Conservation (phyloP, 2,888 invertebrate species). For the Troilus luridus region DNA sequence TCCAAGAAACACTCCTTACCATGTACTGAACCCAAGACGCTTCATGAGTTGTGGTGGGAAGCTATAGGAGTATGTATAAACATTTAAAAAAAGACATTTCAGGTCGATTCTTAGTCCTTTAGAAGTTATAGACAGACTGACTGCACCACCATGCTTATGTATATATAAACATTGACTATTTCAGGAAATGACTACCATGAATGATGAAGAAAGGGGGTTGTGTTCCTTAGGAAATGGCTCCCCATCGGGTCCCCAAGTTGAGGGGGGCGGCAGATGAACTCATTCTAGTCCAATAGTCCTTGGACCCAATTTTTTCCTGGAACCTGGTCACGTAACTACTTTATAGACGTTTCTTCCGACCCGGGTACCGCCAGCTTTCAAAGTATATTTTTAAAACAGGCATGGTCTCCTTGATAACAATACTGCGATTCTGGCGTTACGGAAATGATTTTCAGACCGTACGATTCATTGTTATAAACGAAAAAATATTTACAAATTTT, state of each 20-base stretch:
- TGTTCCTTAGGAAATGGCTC: background rate
- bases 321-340: slow-evolving; percentile 23
- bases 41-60: too few species aligned
- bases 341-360: slow-evolving; percentile 21
- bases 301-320: slow-evolving; percentile 2
- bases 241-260: background rate
- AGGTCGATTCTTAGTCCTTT: too few species aligned
- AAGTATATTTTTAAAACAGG: background rate
- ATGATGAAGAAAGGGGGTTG: background rate
- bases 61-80: too few species aligned
- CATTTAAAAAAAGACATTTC: too few species aligned
- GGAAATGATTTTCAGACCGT: background rate
- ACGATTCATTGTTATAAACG: too few species aligned
- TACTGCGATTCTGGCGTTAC: background rate
- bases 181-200: background rate
- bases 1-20: too few species aligned
- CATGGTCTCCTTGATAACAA: background rate
- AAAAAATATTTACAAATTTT: background rate
- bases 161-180: background rate
- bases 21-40: too few species aligned
- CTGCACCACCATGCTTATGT: too few species aligned
- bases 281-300: slow-evolving; percentile 5
- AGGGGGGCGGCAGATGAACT: background rate
- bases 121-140: too few species aligned
- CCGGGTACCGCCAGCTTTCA: background rate